Evolutionary conservation across 2,888 invertebrate genomes (phyloP), one percentile per base, ranked within the genome.

Genomic region (Tenthredo scrophulariae): DNA sequence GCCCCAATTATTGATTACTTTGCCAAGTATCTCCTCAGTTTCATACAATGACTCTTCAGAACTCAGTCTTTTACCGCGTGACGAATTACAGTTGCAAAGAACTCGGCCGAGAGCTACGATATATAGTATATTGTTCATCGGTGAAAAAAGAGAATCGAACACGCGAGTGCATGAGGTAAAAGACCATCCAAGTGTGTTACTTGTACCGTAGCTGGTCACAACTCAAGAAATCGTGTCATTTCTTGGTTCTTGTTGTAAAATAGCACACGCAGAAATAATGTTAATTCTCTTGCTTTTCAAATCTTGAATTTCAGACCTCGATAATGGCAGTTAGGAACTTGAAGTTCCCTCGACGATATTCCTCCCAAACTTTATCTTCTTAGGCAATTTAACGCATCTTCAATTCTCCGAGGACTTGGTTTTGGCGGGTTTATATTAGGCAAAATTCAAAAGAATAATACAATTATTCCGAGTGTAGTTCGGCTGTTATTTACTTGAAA

Each of bases 1-100:
- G 80, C 37, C 37, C 37, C 80, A 80, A 62, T 80, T 80, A 80
- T 80, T 50, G 80, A 80, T 80, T 40, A 33, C 58, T 26, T 62
- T 33, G 1, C 80, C 37, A 40, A 80, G 80, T 58, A 80, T 62
- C 80, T 58, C 62, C 40, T 62, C 80, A 15, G 37, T 80, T 13
- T 29, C 62, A 22, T 18, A 80, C 80, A 80, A 80, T 62, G 62
- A 40, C 62, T 50, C 80, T 80, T 80, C 37, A 58, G n/a, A 62
- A 77, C 77, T 50, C 29, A 33, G 29, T 77, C 50, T 33, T 77
- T 77, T 77, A 29, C 50, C 46, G 18, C 77, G 77, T 77, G 37
- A 40, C 77, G 77, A 29, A 54, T 77, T 26, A 40, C 33, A 40
- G 50, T 33, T 50, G 46, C 33, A 29, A 54, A 74, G 54, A 77